Evolutionary conservation across 2,888 invertebrate genomes (phyloP), one percentile per base, ranked within the genome.

Genomic region (Octonoba sinensis): DNA sequence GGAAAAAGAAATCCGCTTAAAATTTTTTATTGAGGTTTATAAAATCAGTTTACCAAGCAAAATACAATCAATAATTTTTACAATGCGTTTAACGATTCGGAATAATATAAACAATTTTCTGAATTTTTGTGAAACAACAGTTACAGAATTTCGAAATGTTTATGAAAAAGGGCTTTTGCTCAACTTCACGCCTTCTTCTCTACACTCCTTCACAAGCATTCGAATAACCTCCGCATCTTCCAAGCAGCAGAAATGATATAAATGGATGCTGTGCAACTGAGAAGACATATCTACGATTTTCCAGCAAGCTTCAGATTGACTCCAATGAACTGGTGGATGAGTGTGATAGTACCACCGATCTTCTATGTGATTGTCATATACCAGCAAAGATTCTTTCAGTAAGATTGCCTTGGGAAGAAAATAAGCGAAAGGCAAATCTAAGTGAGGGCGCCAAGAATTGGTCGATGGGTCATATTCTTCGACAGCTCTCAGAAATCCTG

Each of bases 401-500:
- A 70, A 56, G 6, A 22, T 47, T 20, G 47, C 57, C 49, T 56
- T 77, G 2, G 77, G 77, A 3, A 46, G 18, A 0, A 56, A 22
- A 11, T 64, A 77, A 0, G 70, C 15, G 24, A 27, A 47, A 4
- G 77, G 64, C 15, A 77, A 20, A 49, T 77, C 77, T 11, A 27
- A 47, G 20, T 54, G 1, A 1, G 18, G 1, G 1, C 36, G n/a
- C 77, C 77, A 77, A 13, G 22, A 18, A 3, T 56, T 51, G 15
- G 24, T 13, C 1, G 13, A 20, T 8, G 56, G 46, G 18, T 77
- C 70, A 18, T 64, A 77, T 51, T 56, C 71, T 36, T 77, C 77
- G 0, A 56, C 70, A n/a, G 20, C 59, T 44, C 47, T 56, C 16
- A 71, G 15, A 24, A 20, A 56, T 4, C 15, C n/a, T 11, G 27